These are phyloP conservation scores for Phlogophora meticulosa DNA, from an alignment of 2,888 invertebrate genomes.

Conservation along the genomic window DNA sequence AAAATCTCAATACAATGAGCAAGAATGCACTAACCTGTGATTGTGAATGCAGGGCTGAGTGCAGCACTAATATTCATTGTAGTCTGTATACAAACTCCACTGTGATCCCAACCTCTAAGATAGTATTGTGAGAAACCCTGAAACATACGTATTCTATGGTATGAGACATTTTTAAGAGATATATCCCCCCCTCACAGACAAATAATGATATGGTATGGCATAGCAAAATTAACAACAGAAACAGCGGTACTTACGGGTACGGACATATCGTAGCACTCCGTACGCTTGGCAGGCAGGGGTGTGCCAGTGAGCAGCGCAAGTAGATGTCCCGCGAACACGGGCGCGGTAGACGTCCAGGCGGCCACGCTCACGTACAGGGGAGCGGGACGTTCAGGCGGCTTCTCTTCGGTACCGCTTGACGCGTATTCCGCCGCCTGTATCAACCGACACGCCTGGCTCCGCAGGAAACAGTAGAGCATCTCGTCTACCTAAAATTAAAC, in stretches of 20 bases:
- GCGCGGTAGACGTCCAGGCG: constrained; percentile 84
- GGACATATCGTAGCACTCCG: constrained; percentile 68
- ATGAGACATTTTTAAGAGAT: neutral
- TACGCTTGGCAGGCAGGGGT: constrained; percentile 69
- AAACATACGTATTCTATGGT: constrained; percentile 39
- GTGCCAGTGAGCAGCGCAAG: constrained; percentile 92
- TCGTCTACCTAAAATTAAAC: constrained; percentile 91
- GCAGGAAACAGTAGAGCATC: constrained; percentile 94
- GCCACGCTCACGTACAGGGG: constrained; percentile 87
- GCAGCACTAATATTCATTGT: constrained; percentile 94
- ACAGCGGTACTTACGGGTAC: constrained; percentile 69
- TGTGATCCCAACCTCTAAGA: constrained; percentile 92
- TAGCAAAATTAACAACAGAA: neutral
- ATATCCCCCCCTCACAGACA: neutral
- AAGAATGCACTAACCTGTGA: constrained; percentile 89
- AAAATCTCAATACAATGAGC: constrained; percentile 1
- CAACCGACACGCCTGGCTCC: constrained; percentile 93
- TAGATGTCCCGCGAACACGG: constrained; percentile 91
- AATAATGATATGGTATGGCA: too few relatives aligned
- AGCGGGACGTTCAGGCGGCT: constrained; percentile 62
- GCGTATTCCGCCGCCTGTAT: constrained; percentile 89
- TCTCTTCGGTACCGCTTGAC: constrained; percentile 73
- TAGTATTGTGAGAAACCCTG: constrained; percentile 90
- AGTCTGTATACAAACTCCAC: constrained; percentile 93
- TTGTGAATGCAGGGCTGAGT: constrained; percentile 95